A percentile compares a stretch with the other conserved stretches of the same genome.
These are phyloP conservation scores for Peromyscus aztecus DNA, from an alignment of 2,797 vertebrate genomes.

Conservation along the genomic window DNA sequence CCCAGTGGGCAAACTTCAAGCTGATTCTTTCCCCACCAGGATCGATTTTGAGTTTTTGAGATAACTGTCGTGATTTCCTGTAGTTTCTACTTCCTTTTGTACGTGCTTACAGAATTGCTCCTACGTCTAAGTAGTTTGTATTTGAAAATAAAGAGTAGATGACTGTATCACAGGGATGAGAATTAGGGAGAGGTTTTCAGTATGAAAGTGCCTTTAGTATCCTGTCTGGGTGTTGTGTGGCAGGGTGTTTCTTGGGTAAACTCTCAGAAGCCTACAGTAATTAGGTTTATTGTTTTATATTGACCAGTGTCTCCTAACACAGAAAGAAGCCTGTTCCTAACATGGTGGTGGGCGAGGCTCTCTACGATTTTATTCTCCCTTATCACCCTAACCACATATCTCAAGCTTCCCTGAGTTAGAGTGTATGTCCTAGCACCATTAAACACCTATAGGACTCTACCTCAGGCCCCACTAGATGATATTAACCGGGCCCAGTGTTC, in stretches of 20 bases:
- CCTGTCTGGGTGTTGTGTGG: neutral
- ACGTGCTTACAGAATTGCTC: neutral
- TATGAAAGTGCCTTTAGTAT: constrained; percentile 69
- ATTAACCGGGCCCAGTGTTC: neutral
- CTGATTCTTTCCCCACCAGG: neutral
- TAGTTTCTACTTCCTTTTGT: neutral
- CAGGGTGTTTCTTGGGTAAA: constrained; percentile 36
- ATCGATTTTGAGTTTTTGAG: neutral
- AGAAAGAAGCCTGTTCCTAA: neutral
- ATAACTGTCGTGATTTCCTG: neutral
- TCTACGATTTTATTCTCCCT: neutral
- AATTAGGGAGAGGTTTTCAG: neutral
- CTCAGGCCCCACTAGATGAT: neutral
- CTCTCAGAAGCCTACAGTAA: neutral
- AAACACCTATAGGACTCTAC: neutral
- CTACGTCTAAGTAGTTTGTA: neutral
- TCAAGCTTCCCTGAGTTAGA: neutral
- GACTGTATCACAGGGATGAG: neutral
- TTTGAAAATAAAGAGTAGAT: neutral
- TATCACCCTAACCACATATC: neutral
- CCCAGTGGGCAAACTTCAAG: neutral
- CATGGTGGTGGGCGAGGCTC: neutral
- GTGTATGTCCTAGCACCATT: neutral
- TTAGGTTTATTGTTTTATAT: constrained; percentile 18
- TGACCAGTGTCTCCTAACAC: neutral